Percentiles rank a stretch among this genome's conserved stretches.
These are phyloP conservation scores for Exephanes ischioxanthus DNA, from an alignment of 2,888 invertebrate genomes.

Conservation along the genomic window DNA sequence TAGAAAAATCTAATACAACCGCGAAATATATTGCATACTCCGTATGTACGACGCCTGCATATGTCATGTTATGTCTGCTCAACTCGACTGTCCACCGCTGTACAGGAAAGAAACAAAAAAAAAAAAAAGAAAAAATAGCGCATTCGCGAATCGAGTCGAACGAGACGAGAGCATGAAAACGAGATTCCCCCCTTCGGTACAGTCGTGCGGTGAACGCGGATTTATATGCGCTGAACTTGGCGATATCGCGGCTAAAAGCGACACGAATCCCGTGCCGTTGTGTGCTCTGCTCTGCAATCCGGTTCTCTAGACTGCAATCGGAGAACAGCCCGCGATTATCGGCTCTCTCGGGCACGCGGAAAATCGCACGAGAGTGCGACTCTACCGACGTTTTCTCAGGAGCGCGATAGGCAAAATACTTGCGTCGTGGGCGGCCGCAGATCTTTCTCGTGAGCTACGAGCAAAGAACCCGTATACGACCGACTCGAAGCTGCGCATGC, in stretches of 20 bases:
- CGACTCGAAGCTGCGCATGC: not conserved
- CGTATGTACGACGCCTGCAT: not conserved
- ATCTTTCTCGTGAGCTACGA: conserved; percentile 12
- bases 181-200: not conserved
- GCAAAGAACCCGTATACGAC: conserved; percentile 3
- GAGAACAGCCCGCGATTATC: conserved; percentile 27
- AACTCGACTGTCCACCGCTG: not conserved
- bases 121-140: not conserved
- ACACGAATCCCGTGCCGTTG: conserved; percentile 21
- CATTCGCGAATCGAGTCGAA: conserved; percentile 1
- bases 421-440: conserved; percentile 30
- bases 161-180: not conserved
- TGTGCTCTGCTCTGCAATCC: not conserved
- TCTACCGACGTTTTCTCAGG: not conserved
- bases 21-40: not conserved
- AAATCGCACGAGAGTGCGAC: not conserved
- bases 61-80: not conserved
- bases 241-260: conserved; percentile 75
- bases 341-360: not conserved
- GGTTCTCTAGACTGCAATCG: conserved; percentile 6
- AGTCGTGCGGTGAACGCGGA: not conserved
- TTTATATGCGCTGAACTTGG: conserved; percentile 74
- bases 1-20: not conserved
- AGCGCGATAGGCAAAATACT: conserved; percentile 35
- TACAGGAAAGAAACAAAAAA: not conserved